These are phyloP conservation scores for Halictus rubicundus DNA, from an alignment of 1,140 invertebrate species.

Conservation along the genomic window DNA sequence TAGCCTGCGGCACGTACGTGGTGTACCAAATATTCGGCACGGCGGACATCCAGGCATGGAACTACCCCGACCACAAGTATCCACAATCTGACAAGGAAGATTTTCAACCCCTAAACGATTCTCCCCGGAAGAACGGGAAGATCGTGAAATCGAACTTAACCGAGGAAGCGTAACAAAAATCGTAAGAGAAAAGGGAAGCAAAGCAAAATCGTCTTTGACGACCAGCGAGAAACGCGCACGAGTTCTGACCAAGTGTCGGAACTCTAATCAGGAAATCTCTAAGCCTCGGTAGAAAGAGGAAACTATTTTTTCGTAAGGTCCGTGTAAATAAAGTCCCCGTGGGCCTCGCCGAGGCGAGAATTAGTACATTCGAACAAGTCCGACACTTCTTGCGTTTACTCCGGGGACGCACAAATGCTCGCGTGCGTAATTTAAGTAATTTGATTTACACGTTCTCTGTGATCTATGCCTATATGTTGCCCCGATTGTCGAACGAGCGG, in stretches of 20 bases:
- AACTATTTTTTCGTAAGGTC: constrained; percentile 50
- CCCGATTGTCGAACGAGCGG: neutral
- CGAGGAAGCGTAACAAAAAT: constrained; percentile 44
- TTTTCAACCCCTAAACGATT: constrained; percentile 74
- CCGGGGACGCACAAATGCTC: constrained; percentile 39
- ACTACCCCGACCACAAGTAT: constrained; percentile 80
- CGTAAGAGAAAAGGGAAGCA: too few species aligned
- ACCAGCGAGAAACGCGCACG: neutral
- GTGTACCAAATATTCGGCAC: constrained; percentile 87
- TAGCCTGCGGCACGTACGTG: constrained; percentile 85
- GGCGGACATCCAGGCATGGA: constrained; percentile 84
- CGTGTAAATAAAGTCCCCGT: constrained; percentile 54
- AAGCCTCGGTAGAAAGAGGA: neutral
- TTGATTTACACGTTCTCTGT: constrained; percentile 34
- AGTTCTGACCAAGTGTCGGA: neutral
- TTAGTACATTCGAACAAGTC: constrained; percentile 27
- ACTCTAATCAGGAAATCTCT: neutral
- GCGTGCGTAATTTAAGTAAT: constrained; percentile 5
- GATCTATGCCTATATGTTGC: constrained; percentile 23
- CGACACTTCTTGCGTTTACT: neutral
- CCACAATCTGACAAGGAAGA: constrained; percentile 72
- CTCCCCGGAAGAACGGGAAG: constrained; percentile 65
- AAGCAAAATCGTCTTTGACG: too few species aligned
- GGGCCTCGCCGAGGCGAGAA: constrained; percentile 16
- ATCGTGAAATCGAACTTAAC: constrained; percentile 52